A percentile compares a stretch with the other conserved stretches of the same genome.
These are phyloP conservation scores for Rhinogobio ventralis DNA, from an alignment of 2,797 vertebrate genomes.

Conservation along the genomic window DNA sequence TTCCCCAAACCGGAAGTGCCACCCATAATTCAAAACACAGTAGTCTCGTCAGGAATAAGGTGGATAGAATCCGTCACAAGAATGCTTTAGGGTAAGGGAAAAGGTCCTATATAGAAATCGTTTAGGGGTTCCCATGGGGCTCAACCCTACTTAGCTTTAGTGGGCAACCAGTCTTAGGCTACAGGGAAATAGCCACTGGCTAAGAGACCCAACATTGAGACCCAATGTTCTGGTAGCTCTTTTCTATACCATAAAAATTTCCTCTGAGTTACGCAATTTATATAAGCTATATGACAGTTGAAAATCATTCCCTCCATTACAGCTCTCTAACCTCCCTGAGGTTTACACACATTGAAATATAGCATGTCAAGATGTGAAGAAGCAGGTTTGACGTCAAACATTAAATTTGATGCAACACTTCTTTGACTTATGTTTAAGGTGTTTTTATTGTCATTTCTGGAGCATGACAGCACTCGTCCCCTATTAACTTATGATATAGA, in stretches of 20 bases:
- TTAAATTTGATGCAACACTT: background rate
- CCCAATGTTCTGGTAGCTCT: background rate
- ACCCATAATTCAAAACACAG: no score
- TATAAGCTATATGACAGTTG: background rate
- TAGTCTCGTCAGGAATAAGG: no score
- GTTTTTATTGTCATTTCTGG: background rate
- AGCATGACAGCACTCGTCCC: background rate
- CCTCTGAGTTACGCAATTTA: no score
- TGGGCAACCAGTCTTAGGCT: background rate
- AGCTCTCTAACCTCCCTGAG: background rate
- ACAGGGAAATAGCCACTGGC: background rate
- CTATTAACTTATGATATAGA: background rate
- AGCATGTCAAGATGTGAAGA: background rate
- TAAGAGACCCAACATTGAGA: background rate
- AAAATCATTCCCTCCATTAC: background rate
- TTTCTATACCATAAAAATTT: background rate
- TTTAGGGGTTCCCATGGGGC: no score
- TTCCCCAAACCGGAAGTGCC: no score
- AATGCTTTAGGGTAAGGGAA: no score
- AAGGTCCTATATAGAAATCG: no score
- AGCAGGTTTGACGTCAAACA: background rate
- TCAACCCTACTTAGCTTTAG: background rate
- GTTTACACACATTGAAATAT: background rate
- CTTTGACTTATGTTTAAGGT: background rate
- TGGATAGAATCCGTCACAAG: no score